phyloP scores from a whole-genome alignment of 2,888 invertebrate species.

The Pandemis cinnamomeana region DNA sequence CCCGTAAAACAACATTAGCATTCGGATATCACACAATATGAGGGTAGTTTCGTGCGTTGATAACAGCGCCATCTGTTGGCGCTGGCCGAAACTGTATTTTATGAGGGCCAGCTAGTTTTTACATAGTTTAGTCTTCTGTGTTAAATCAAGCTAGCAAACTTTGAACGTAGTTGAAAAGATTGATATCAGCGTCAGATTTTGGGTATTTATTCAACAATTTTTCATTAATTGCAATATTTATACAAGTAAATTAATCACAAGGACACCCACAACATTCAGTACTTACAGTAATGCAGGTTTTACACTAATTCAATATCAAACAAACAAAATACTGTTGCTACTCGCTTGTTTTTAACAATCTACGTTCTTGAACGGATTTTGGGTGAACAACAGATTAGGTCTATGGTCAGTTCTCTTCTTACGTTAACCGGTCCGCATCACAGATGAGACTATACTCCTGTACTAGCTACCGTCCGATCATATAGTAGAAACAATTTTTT shows the following conservation, averaged over 20 bases:
- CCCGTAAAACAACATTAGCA: conserved; percentile 69
- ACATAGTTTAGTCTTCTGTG: background rate
- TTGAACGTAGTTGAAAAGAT: background rate
- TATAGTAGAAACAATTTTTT: too few relatives aligned
- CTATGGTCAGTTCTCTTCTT: background rate
- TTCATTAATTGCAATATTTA: background rate
- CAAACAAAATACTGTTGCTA: background rate
- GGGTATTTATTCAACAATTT: background rate
- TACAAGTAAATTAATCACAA: conserved; percentile 19
- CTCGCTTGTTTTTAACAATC: too few relatives aligned
- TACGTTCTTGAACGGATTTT: too few relatives aligned
- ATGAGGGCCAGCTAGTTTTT: background rate
- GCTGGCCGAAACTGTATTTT: background rate
- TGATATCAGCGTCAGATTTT: background rate
- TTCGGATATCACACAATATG: conserved; percentile 31
- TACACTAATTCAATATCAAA: background rate
- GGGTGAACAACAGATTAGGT: too few relatives aligned
- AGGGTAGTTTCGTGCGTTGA: conserved; percentile 11
- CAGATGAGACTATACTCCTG: too few relatives aligned
- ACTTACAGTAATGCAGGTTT: background rate
- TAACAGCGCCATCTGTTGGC: conserved; percentile 28
- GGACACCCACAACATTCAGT: conserved; percentile 35
- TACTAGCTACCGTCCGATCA: too few relatives aligned
- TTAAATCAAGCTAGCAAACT: background rate
- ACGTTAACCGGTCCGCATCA: background rate